Evolutionary conservation across 2,797 vertebrate genomes (phyloP), one percentile per base, ranked within the genome.

Genomic region (Enteromius anoplus): DNA sequence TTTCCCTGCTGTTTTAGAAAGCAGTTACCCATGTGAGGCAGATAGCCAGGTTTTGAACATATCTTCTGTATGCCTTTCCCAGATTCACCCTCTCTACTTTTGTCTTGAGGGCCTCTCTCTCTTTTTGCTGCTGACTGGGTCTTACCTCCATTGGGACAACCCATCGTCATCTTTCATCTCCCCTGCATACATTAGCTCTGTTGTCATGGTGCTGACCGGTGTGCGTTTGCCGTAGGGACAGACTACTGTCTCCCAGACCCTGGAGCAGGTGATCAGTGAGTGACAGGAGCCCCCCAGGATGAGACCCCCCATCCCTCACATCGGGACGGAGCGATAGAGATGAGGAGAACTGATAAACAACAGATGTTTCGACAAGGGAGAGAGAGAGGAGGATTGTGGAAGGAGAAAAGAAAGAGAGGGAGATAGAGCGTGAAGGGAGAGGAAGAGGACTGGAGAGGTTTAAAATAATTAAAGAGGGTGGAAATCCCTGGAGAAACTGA

Each of bases 181-280:
- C 53, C 73, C 19, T 66, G 58, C 75, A 83, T 75, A 78, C 80
- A 85, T 85, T 85, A 85, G 45, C 84, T 75, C 42, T 64, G 85
- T 85, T 88, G 76, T 79, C 72, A 82, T 83, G 83, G 80, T 19
- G 19, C 68, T 86, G 87, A 86, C 85, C 75, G 45, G 75, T 64
- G 69, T 85, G 84, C 3, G 23, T 78, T 85, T 84, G 75, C 84
- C 75, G 32, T 68, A 55, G 85, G 79, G 85, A 88, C 78, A 64
- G 32, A 78, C 58, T 75, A 23, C 82, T 60, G 75, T 75, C 85
- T 85, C 51, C 81, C 32, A 65, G 77, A 84, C 26, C 73, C 69
- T 51, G 62, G 45, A 88, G 85, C 84, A 88, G 87, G 85, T 86
- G 85, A 86, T 68, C 76, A 73, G 69, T 85, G 83, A 86, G 75